These are phyloP conservation scores for Esox lucius DNA, from an alignment of 2,797 vertebrate genomes.

Conservation along the genomic window DNA sequence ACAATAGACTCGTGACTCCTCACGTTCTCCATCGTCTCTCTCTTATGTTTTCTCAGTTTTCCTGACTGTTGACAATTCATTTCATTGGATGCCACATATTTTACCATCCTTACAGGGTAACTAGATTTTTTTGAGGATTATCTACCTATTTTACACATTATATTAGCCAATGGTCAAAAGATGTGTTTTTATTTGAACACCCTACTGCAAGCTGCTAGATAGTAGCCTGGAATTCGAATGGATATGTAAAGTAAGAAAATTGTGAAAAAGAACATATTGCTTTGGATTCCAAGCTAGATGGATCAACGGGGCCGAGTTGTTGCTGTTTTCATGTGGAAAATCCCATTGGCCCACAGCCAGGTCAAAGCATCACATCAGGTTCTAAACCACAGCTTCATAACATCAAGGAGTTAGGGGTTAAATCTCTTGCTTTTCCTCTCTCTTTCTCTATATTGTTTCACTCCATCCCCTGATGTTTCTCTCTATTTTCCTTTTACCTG, in stretches of 20 bases:
- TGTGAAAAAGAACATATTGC: background rate
- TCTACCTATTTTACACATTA: too few species aligned
- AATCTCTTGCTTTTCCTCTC: slow-evolving; percentile 63
- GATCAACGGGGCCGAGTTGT: background rate
- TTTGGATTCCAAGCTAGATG: background rate
- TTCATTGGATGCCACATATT: too few species aligned
- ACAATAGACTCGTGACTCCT: too few species aligned
- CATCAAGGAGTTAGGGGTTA: slow-evolving; percentile 66
- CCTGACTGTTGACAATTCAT: too few species aligned
- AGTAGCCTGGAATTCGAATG: background rate
- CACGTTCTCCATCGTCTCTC: too few species aligned
- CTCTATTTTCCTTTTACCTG: too few species aligned
- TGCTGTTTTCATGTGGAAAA: slow-evolving; percentile 12
- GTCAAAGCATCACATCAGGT: slow-evolving; percentile 31
- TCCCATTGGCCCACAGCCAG: slow-evolving; percentile 1
- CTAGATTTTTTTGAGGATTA: too few species aligned
- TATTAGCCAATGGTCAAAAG: too few species aligned
- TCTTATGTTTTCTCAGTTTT: too few species aligned
- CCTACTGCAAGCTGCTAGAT: slow-evolving; percentile 12
- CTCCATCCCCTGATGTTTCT: background rate
- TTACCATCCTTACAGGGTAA: too few species aligned
- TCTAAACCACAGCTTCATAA: slow-evolving; percentile 47
- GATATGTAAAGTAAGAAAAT: background rate
- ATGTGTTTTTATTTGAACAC: too few species aligned
- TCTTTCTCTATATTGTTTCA: slow-evolving; percentile 46